Percentiles rank a stretch among this genome's conserved stretches.
Evolutionary conservation across 2,888 invertebrate genomes (phyloP).

Genomic region (Diploptera punctata): DNA sequence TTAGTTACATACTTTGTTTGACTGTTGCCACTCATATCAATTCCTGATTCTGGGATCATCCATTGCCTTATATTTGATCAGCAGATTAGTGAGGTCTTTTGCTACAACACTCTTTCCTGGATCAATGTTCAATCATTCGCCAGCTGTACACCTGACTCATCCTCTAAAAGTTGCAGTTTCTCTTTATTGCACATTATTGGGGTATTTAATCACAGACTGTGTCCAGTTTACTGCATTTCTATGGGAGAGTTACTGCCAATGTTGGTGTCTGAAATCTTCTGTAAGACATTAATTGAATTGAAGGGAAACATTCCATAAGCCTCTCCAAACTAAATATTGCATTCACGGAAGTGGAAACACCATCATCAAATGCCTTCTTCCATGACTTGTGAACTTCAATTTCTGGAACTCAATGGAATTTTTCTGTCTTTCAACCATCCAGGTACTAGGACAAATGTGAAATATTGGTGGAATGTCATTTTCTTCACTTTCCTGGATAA

Average conservation of each 20-base stretch:
- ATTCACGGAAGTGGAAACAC: not conserved
- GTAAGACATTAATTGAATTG: not conserved
- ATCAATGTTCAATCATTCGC: not conserved
- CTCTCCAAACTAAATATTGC: not conserved
- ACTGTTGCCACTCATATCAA: not conserved
- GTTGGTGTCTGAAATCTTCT: not conserved
- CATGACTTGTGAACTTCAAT: not conserved
- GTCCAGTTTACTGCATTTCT: not conserved
- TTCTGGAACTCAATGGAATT: not conserved
- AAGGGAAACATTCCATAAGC: too few relatives aligned
- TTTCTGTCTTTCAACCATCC: conserved; percentile 45
- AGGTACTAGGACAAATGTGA: conserved; percentile 49
- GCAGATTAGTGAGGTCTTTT: not conserved
- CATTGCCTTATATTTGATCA: not conserved
- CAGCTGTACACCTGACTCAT: not conserved
- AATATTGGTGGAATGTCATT: conserved; percentile 49
- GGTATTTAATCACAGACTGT: not conserved
- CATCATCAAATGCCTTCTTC: not conserved
- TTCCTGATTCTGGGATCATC: not conserved
- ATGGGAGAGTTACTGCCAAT: too few relatives aligned
- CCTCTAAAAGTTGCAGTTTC: not conserved
- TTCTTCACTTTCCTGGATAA: conserved; percentile 48
- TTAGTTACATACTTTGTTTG: not conserved
- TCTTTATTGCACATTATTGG: not conserved
- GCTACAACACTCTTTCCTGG: not conserved